Evolutionary conservation across 2,888 invertebrate genomes (phyloP).

Genomic region (Chironomus riparius): DNA sequence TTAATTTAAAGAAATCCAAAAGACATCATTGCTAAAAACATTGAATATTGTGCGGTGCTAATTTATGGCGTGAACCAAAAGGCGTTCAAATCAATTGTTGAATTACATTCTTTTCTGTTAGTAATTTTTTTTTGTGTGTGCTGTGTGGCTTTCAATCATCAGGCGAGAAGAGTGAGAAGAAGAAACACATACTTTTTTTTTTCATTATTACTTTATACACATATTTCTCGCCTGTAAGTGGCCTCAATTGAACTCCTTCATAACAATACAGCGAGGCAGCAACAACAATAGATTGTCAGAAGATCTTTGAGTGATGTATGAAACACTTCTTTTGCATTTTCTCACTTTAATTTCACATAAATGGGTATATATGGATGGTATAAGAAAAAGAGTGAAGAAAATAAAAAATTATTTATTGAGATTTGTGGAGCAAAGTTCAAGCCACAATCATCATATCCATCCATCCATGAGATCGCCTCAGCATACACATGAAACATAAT

Average conservation of each 20-base stretch:
- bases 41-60: neutral
- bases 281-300: neutral
- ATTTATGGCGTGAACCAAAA: conserved; percentile 7
- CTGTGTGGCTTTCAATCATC: neutral
- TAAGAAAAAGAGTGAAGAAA: neutral
- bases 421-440: conserved; percentile 4
- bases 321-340: neutral
- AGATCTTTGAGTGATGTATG: neutral
- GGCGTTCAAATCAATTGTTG: neutral
- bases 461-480: neutral
- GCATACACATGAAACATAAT: neutral
- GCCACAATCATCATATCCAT: neutral
- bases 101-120: neutral
- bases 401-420: neutral
- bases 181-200: no score
- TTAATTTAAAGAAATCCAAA: no score
- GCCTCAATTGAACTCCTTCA: conserved; percentile 2
- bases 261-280: neutral
- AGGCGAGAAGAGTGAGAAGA: neutral
- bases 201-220: neutral
- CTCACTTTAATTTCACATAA: neutral
- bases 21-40: neutral
- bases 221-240: neutral
- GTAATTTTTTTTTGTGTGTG: neutral
- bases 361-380: neutral